phyloP scores from a whole-genome alignment of 2,797 vertebrate genomes.

The Protosalanx chinensis region DNA sequence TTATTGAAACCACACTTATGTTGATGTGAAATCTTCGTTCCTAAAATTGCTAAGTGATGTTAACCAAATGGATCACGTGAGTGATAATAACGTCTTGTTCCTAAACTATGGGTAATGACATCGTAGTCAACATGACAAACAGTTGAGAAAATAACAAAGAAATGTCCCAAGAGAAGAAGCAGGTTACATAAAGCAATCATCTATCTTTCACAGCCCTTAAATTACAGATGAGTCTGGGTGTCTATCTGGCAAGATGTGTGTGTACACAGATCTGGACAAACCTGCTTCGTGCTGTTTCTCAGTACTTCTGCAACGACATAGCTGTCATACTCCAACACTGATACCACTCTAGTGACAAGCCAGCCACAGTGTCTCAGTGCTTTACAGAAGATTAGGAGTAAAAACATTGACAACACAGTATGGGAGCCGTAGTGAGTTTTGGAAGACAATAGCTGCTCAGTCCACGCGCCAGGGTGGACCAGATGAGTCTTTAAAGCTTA shows the following conservation, averaged over 20 bases:
- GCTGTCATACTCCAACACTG: constrained; percentile 32
- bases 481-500: not conserved
- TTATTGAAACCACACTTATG: no score
- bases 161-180: not conserved
- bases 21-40: no score
- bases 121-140: no score
- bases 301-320: constrained; percentile 25
- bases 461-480: no score
- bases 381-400: not conserved
- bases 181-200: no score
- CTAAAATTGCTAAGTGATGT: no score
- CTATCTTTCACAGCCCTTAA: constrained; percentile 4
- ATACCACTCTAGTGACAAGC: constrained; percentile 8
- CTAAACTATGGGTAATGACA: not conserved
- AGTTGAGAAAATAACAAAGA: not conserved
- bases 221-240: not conserved
- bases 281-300: constrained; percentile 52
- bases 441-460: not conserved
- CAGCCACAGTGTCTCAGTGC: not conserved
- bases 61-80: no score
- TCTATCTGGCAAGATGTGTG: constrained; percentile 18
- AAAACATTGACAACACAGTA: not conserved
- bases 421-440: not conserved
- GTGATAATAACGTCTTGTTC: not conserved
- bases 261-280: constrained; percentile 30